Evolutionary conservation across 2,888 invertebrate species (phyloP).

Genomic region (Chirona hameri): DNA sequence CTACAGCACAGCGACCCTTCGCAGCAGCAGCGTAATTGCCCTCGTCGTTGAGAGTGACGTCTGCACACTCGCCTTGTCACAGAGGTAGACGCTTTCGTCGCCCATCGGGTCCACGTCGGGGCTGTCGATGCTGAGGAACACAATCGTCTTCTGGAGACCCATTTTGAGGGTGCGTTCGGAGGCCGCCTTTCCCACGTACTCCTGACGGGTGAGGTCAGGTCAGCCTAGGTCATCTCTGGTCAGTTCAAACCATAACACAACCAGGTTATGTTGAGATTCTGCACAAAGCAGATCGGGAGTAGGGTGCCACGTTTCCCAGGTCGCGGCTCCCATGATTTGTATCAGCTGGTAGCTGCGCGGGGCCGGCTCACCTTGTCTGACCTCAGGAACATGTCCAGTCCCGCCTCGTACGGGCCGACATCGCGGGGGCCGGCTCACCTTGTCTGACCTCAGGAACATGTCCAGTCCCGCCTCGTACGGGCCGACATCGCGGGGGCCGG

Average conservation of each 20-base stretch:
- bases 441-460: slow-evolving; percentile 45
- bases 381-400: slow-evolving; percentile 47
- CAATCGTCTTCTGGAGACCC: slow-evolving; percentile 30
- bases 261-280: too few relatives aligned
- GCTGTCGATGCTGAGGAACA: slow-evolving; percentile 34
- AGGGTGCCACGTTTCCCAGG: too few relatives aligned
- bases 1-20: too few relatives aligned
- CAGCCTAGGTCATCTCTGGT: too few relatives aligned
- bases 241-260: too few relatives aligned
- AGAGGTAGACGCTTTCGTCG: slow-evolving; percentile 44
- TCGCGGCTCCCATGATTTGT: too few relatives aligned
- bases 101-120: slow-evolving; percentile 44
- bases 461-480: slow-evolving; percentile 50
- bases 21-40: too few relatives aligned
- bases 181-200: slow-evolving; percentile 32
- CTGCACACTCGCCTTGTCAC: neutral
- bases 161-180: neutral
- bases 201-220: neutral
- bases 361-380: slow-evolving; percentile 44
- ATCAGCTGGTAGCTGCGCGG: too few relatives aligned
- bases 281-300: too few relatives aligned
- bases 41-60: too few relatives aligned
- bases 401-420: slow-evolving; percentile 50
- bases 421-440: slow-evolving; percentile 45
- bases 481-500: slow-evolving; percentile 46